Evolutionary conservation across 2,797 vertebrate genomes (phyloP), one percentile per base, ranked within the genome.

Genomic region (Urosaurus nigricauda): DNA sequence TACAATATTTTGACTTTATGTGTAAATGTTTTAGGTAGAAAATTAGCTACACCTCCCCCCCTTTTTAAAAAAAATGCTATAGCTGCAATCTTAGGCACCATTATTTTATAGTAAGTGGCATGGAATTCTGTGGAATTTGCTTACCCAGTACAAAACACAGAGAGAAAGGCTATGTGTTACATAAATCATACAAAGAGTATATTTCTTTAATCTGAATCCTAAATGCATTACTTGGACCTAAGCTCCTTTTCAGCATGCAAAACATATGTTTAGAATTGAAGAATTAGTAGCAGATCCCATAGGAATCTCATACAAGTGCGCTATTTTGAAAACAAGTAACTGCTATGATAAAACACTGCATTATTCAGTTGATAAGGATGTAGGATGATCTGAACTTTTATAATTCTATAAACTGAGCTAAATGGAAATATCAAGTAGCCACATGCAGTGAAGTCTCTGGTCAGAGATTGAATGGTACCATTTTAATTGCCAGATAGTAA

Each of bases 261-360:
- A 26, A n/a, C 73, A 77, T 65, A 74, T 35, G 37, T 68, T 78
- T 70, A 70, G 82, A 83, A 70, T 11, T 75, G 40, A 63, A 11
- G 26, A 78, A 83, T 77, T 68, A 40, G 81, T 65, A 83, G 74
- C 43, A 83, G 58, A 68, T 56, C 40, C 58, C 58, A 83, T 43
- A 73, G n/a, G 58, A 24, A 56, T 32, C 35, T 51, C 26, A 32
- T 70, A 68, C 58, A 78, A 70, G 68, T 83, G 16, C 26, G 68
- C 21, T 58, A 56, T 84, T 88, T 70, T 78, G 60, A 78, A 83
- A 88, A 65, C 80, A 88, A 77, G 78, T 79, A 78, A 78, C 29
- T 68, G 40, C 74, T 65, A 35, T 24, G 40, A 88, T 51, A 56
- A 88, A 77, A 83, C 47, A 68, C 35, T 53, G n/a, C 35, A 83